A percentile compares a stretch with the other conserved stretches of the same genome.
Conservation (phyloP, 2,113 vertebrate species). For the Lycocorax pyrrhopterus region DNA sequence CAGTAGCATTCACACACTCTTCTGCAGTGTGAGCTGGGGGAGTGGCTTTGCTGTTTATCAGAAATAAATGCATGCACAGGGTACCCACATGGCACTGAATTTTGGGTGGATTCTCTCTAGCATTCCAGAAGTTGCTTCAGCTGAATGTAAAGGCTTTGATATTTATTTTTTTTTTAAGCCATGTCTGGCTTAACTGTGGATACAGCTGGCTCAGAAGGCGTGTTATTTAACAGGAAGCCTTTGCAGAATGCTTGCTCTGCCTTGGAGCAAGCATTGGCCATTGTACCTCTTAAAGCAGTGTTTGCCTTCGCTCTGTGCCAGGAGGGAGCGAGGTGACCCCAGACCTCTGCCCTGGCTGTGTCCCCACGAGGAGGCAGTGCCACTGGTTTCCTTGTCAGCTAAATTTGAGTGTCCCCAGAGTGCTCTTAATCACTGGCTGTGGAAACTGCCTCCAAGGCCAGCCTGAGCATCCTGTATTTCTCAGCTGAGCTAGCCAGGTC, state of each 20-base stretch:
- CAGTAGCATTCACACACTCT: constrained; percentile 1
- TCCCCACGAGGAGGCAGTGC: neutral
- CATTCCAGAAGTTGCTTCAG: neutral
- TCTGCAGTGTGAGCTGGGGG: constrained; percentile 32
- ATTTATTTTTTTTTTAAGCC: neutral
- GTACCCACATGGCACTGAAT: neutral
- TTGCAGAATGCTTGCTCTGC: neutral
- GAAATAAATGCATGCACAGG: neutral
- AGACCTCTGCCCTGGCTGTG: neutral
- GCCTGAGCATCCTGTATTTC: neutral
- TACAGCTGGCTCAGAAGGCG: neutral
- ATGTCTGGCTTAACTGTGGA: neutral
- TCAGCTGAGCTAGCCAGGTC: neutral
- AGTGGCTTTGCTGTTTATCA: constrained; percentile 44
- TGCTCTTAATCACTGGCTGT: neutral
- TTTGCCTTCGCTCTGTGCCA: neutral
- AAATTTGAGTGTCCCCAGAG: neutral
- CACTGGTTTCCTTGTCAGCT: neutral
- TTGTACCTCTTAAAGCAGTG: neutral
- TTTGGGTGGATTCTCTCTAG: neutral
- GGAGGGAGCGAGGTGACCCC: neutral
- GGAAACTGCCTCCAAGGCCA: neutral
- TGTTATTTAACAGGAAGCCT: neutral
- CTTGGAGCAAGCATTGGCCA: neutral
- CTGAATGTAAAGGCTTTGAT: neutral